Percentiles rank a stretch among this genome's conserved stretches.
These are phyloP conservation scores for Siniperca chuatsi DNA, from an alignment of 2,113 vertebrate genomes.

Conservation along the genomic window DNA sequence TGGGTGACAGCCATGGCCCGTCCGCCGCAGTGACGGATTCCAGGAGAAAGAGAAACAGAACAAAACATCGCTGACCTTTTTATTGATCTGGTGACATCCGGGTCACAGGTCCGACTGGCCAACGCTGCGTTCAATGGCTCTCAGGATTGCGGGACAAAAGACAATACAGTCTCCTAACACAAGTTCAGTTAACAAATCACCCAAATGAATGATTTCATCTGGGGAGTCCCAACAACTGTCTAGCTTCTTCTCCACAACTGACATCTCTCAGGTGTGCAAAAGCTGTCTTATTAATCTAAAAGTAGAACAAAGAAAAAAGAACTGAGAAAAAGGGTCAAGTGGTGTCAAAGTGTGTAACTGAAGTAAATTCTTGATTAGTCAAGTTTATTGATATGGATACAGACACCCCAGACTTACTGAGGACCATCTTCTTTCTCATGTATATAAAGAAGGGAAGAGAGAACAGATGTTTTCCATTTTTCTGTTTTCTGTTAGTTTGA, in stretches of 20 bases:
- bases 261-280: background rate
- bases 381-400: conserved; percentile 36
- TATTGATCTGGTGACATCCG: no score
- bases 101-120: no score
- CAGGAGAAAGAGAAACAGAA: no score
- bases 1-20: no score
- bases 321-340: conserved; percentile 50
- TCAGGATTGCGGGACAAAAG: background rate
- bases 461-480: background rate
- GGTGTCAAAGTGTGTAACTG: conserved; percentile 38
- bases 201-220: no score
- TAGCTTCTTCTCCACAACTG: background rate
- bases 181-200: no score
- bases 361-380: conserved; percentile 60
- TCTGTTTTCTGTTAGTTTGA: background rate
- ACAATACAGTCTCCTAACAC: no score
- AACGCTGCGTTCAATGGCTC: no score
- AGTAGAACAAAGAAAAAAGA: background rate
- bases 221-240: background rate
- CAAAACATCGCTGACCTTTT: no score
- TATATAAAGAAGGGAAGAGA: conserved; percentile 1
- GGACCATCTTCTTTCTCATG: background rate
- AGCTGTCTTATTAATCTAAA: conserved; percentile 22
- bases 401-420: conserved; percentile 31
- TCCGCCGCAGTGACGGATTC: no score